Evolutionary conservation across 2,797 vertebrate species (phyloP).

Genomic region (Epinephelus malabaricus): DNA sequence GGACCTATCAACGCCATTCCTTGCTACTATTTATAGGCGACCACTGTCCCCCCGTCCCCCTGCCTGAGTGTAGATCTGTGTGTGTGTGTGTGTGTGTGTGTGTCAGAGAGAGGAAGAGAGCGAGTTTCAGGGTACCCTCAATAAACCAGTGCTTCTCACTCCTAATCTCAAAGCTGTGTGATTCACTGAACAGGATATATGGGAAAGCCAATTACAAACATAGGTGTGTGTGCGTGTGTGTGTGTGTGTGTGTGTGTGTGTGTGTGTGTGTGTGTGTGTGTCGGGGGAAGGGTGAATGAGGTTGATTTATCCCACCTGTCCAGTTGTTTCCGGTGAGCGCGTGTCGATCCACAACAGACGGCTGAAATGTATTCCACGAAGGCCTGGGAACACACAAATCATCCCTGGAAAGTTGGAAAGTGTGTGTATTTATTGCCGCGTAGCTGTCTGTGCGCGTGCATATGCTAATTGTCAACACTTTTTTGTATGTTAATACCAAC

Average conservation of each 20-base stretch:
- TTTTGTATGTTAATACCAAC: conserved; percentile 33
- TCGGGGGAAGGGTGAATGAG: conserved; percentile 36
- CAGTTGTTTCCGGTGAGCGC: conserved; percentile 71
- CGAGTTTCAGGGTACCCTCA: conserved; percentile 53
- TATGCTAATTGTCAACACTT: conserved; percentile 49
- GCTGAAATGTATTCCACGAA: conserved; percentile 72
- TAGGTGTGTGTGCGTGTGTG: conserved; percentile 10
- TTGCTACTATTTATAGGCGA: conserved; percentile 85
- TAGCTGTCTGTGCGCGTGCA: conserved; percentile 11
- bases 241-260: conserved; percentile 14
- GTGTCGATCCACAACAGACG: conserved; percentile 50
- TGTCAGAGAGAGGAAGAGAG: background rate
- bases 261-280: conserved; percentile 16
- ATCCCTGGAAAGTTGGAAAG: conserved; percentile 70
- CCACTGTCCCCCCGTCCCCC: conserved; percentile 68
- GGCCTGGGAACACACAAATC: conserved; percentile 62
- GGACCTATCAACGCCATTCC: conserved; percentile 87
- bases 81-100: conserved; percentile 35
- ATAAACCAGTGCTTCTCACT: conserved; percentile 61
- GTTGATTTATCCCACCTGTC: conserved; percentile 78
- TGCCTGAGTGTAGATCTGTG: conserved; percentile 51
- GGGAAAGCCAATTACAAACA: conserved; percentile 60
- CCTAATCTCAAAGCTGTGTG: conserved; percentile 61
- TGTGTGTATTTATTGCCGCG: conserved; percentile 52
- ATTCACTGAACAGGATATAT: conserved; percentile 67